These are phyloP conservation scores for Leptothorax acervorum DNA, from an alignment of 2,888 invertebrate species.

Conservation along the genomic window DNA sequence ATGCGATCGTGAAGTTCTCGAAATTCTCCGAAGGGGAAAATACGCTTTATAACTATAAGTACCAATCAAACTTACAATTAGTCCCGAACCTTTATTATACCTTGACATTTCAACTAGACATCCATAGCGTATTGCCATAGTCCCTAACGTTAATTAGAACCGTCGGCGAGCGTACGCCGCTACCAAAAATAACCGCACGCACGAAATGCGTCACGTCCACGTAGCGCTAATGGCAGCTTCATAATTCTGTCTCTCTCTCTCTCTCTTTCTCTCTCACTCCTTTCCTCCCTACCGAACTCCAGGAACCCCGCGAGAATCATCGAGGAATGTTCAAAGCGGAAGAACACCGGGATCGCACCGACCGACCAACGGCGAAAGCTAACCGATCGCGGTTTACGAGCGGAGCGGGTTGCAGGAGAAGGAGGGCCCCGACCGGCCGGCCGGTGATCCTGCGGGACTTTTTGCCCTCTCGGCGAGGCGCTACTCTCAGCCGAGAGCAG, in stretches of 20 bases:
- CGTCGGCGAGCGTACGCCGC: constrained; percentile 30
- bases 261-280: background rate
- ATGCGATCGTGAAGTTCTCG: background rate
- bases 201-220: constrained; percentile 51
- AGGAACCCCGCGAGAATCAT: constrained; percentile 38
- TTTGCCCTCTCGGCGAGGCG: constrained; percentile 66
- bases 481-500: constrained; percentile 57
- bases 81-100: background rate
- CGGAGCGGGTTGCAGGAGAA: background rate
- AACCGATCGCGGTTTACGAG: constrained; percentile 37
- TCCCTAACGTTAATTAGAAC: constrained; percentile 50
- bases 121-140: background rate
- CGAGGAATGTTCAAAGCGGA: constrained; percentile 50
- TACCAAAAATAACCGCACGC: constrained; percentile 52
- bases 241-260: constrained; percentile 12
- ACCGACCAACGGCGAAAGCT: background rate
- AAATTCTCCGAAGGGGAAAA: background rate
- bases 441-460: constrained; percentile 56
- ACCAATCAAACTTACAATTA: background rate
- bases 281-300: background rate
- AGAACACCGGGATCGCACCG: constrained; percentile 40
- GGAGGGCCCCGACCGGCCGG: background rate
- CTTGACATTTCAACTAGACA: constrained; percentile 11
- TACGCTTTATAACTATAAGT: no score
- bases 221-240: constrained; percentile 53